Evolutionary conservation across 2,797 vertebrate species (phyloP), one percentile per base, ranked within the genome.

Genomic region (Ctenopoma multispine): DNA sequence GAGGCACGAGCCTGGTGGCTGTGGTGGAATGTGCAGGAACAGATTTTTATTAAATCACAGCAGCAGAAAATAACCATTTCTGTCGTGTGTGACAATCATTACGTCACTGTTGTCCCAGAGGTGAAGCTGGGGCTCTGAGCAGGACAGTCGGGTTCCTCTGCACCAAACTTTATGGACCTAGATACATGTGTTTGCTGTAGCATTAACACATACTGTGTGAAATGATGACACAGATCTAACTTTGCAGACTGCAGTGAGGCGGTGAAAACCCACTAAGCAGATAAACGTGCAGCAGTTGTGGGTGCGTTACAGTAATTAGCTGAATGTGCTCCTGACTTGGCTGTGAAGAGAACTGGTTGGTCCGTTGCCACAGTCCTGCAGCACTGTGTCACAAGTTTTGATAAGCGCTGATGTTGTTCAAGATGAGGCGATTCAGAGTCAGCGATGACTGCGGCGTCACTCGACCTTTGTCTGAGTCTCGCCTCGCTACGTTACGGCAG

Each of bases 401-500:
- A 80, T 55, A 57, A 68, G 53, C 29, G 0, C 13, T 24, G 64
- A 29, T 54, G 67, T 20, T 50, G 67, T 23, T 54, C 0, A 27
- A 51, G 66, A 68, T 65, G 63, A 73, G 76, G 67, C 63, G 77
- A 77, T 47, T 75, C 75, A 63, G 74, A 41, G 55, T 77, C 67
- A 12, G 53, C 1, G 67, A 40, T 41, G 81, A 65, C 46, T 0
- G 51, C 5, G 17, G 5, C 47, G 24, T 34, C 56, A 58, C 59
- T 64, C 67, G 0, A 65, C 79, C 79, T 85, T 89, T 89, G 88
- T 87, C 53, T 48, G 56, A 24, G 0, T 66, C 69, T 68, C 66
- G 43, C 83, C 71, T 60, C 68, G 44, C 70, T 72, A 65, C n/a
- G 36, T 75, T 31, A 1, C 60, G 31, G 55, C 61, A 72, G 79